Percentiles rank a stretch among this genome's conserved stretches.
Conservation (phyloP, 2,113 vertebrate genomes). For the Oryzias celebensis region DNA sequence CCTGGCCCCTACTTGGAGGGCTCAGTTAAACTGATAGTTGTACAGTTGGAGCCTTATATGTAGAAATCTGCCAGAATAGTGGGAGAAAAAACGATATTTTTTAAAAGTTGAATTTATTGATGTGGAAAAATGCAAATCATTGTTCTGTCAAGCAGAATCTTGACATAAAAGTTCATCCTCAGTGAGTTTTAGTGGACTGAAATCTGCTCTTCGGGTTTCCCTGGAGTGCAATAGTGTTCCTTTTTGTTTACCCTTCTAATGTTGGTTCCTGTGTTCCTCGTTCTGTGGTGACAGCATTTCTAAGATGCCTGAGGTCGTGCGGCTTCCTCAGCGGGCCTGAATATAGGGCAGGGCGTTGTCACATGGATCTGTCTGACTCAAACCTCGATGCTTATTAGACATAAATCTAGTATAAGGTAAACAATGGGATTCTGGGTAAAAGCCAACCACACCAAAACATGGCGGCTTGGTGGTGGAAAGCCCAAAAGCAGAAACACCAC, state of each 20-base stretch:
- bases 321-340: slow-evolving; percentile 61
- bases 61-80: background rate
- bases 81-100: background rate
- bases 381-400: slow-evolving; percentile 9
- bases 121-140: background rate
- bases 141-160: background rate
- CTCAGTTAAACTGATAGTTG: no score
- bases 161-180: slow-evolving; percentile 11
- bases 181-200: slow-evolving; percentile 9
- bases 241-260: slow-evolving; percentile 57
- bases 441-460: no score
- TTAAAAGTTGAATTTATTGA: slow-evolving; percentile 5
- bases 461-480: no score
- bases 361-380: slow-evolving; percentile 21
- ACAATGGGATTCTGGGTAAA: no score
- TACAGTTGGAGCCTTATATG: no score
- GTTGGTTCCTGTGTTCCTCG: slow-evolving; percentile 53
- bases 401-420: slow-evolving; percentile 26
- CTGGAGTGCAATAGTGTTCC: slow-evolving; percentile 26
- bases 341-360: slow-evolving; percentile 69
- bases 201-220: slow-evolving; percentile 43
- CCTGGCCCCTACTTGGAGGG: no score
- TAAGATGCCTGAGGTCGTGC: slow-evolving; percentile 70
- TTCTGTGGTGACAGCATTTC: slow-evolving; percentile 59
- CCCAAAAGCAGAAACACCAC: background rate